Percentiles rank a stretch among this genome's conserved stretches.
phyloP scores from a whole-genome alignment of 2,888 invertebrate genomes.

The Eupithecia insigniata region DNA sequence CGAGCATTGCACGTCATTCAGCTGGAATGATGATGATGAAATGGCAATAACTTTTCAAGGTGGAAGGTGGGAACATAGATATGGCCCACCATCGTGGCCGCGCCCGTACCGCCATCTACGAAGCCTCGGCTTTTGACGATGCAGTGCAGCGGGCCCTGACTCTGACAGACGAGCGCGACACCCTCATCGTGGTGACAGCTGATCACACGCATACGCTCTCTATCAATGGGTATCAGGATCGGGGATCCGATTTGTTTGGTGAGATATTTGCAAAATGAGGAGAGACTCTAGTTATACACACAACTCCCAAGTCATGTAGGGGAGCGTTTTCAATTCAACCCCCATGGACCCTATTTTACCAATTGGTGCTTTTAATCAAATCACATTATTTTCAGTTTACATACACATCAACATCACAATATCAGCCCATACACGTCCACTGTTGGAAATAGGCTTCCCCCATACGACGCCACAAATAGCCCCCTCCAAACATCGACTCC shows the following conservation, averaged over 20 bases:
- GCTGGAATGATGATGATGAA: not conserved
- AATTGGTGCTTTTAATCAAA: no score
- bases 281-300: not conserved
- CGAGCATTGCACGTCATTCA: not conserved
- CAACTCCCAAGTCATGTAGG: not conserved
- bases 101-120: constrained; percentile 90
- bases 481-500: no score
- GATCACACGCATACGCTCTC: constrained; percentile 92
- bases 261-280: constrained; percentile 32
- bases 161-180: constrained; percentile 86
- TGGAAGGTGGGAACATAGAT: constrained; percentile 94
- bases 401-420: no score
- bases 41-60: constrained; percentile 74
- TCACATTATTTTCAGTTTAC: no score
- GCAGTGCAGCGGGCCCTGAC: constrained; percentile 88
- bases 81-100: constrained; percentile 93
- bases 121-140: constrained; percentile 90
- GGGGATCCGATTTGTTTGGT: constrained; percentile 89
- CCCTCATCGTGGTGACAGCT: constrained; percentile 93
- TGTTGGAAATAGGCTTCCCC: no score
- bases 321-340: not conserved
- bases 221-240: constrained; percentile 90
- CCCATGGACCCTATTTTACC: not conserved
- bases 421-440: no score
- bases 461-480: no score